Evolutionary conservation across 2,888 invertebrate genomes (phyloP).

Genomic region (Drosophila conformis): DNA sequence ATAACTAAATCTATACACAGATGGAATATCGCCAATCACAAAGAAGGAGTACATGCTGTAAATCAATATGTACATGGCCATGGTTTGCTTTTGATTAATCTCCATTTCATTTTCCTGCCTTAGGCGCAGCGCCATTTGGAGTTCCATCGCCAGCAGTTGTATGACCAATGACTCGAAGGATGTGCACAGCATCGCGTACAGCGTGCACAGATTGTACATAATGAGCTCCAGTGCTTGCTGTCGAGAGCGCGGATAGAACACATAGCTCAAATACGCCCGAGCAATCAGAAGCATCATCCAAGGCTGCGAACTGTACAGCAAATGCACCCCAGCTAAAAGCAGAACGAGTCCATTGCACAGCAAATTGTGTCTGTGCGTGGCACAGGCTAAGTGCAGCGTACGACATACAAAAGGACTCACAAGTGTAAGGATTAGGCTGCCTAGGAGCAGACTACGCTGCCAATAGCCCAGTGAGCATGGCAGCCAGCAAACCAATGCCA

Average conservation of each 20-base stretch:
- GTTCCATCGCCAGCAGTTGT: conserved; percentile 84
- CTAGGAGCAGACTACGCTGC: conserved; percentile 56
- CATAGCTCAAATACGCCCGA: conserved; percentile 85
- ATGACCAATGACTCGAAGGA: conserved; percentile 93
- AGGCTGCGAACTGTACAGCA: conserved; percentile 81
- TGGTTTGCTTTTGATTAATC: conserved; percentile 31
- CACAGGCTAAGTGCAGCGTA: conserved; percentile 14
- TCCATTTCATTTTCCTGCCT: conserved; percentile 28
- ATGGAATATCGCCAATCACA: conserved; percentile 98
- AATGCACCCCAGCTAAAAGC: conserved; percentile 52
- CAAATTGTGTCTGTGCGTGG: conserved; percentile 30
- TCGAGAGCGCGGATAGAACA: conserved; percentile 44
- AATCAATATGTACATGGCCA: conserved; percentile 87
- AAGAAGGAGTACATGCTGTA: conserved; percentile 95
- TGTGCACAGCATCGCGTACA: conserved; percentile 89
- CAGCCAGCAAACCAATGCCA: conserved; percentile 91
- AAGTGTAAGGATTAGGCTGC: conserved; percentile 58
- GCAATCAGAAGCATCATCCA: conserved; percentile 86
- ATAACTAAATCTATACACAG: conserved; percentile 97
- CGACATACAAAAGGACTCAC: conserved; percentile 54
- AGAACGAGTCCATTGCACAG: conserved; percentile 54
- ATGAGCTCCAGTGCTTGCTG: conserved; percentile 86
- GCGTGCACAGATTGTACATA: conserved; percentile 87
- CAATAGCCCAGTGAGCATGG: conserved; percentile 85
- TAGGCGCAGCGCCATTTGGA: conserved; percentile 60